Percentiles rank a stretch among this genome's conserved stretches.
phyloP scores from a whole-genome alignment of 1,140 invertebrate species.

The Lasioglossum albipes region DNA sequence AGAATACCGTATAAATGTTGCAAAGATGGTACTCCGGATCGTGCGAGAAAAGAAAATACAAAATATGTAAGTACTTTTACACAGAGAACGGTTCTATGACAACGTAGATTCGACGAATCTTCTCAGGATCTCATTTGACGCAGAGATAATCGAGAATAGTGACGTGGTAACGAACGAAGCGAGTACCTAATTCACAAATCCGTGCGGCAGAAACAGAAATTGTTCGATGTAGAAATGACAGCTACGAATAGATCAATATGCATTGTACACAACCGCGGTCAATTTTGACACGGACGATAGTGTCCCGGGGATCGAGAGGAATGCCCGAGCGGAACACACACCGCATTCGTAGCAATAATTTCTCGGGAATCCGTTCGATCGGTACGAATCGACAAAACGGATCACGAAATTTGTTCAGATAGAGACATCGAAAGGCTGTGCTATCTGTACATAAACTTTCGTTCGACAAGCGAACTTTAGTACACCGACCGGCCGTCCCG shows the following conservation, averaged over 20 bases:
- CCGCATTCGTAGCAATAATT: too few species aligned
- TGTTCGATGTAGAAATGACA: constrained; percentile 63
- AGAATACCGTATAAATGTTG: neutral
- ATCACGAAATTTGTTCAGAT: neutral
- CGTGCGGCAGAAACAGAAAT: constrained; percentile 36
- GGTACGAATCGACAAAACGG: neutral
- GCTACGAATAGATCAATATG: constrained; percentile 74
- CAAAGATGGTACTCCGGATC: neutral
- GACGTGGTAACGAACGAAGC: neutral
- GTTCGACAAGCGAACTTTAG: constrained; percentile 59
- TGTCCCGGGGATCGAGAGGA: neutral
- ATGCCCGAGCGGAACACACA: neutral
- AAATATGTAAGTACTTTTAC: neutral
- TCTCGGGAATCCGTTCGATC: too few species aligned
- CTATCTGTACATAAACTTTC: constrained; percentile 55
- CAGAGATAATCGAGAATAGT: neutral
- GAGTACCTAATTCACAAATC: constrained; percentile 13
- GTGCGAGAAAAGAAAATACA: neutral
- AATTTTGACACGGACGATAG: constrained; percentile 49
- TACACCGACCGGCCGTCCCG: constrained; percentile 67
- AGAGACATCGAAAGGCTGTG: constrained; percentile 43
- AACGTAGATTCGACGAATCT: neutral
- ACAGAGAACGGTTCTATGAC: neutral
- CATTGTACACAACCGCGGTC: constrained; percentile 68
- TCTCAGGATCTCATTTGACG: neutral